These are phyloP conservation scores for Montipora capricornis DNA, from an alignment of 64 coral and sea anemone species.

Conservation along the genomic window DNA sequence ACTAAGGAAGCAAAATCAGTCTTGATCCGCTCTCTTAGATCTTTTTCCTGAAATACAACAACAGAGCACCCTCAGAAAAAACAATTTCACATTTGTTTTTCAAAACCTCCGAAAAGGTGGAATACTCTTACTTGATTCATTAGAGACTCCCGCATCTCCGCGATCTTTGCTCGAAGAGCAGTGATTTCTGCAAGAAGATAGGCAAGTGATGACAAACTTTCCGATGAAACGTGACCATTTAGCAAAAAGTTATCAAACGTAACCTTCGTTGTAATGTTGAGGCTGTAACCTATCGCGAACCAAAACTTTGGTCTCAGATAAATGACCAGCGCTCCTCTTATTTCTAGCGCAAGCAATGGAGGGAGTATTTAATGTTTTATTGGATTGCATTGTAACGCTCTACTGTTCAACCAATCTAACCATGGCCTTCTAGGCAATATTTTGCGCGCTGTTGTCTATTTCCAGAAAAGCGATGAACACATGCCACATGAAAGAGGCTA, in stretches of 20 bases:
- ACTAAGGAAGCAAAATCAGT: constrained; percentile 91
- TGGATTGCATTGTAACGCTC: too few relatives aligned
- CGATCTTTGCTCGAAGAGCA: constrained; percentile 93
- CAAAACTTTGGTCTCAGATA: too few relatives aligned
- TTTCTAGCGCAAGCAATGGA: too few relatives aligned
- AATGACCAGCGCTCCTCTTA: too few relatives aligned
- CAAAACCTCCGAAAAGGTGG: neutral
- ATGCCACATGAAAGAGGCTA: too few relatives aligned
- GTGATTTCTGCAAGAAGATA: constrained; percentile 87
- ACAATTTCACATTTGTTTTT: neutral
- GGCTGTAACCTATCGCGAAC: too few relatives aligned
- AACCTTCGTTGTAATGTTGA: neutral
- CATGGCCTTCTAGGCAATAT: too few relatives aligned
- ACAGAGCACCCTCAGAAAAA: neutral
- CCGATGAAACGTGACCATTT: neutral
- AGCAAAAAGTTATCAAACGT: neutral
- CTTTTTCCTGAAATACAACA: constrained; percentile 75
- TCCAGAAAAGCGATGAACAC: too few relatives aligned
- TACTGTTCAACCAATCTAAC: too few relatives aligned
- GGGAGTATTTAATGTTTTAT: too few relatives aligned
- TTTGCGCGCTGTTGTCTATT: too few relatives aligned
- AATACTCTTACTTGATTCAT: constrained; percentile 79
- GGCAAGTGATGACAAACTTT: neutral
- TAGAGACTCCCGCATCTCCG: constrained; percentile 84
- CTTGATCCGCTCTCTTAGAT: constrained; percentile 87